phyloP scores from a whole-genome alignment of 2,113 vertebrate genomes.

The Gracilinanus agilis region DNA sequence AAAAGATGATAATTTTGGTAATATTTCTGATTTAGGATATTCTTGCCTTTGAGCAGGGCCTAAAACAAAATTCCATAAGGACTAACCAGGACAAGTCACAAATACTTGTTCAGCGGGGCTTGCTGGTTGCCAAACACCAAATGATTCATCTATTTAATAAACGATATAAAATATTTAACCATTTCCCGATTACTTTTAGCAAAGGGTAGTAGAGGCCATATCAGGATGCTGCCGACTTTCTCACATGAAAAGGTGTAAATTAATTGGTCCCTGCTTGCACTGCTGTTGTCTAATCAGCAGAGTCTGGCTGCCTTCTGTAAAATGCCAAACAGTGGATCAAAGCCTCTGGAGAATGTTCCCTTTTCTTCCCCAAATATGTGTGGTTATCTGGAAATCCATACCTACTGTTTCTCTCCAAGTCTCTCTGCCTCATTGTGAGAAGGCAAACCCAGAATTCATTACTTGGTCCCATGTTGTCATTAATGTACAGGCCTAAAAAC shows the following conservation, averaged over 20 bases:
- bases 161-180: conserved; percentile 28
- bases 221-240: conserved; percentile 10
- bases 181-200: conserved; percentile 42
- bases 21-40: conserved; percentile 14
- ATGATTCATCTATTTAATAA: conserved; percentile 12
- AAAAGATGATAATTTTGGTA: background rate
- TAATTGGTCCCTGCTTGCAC: conserved; percentile 69
- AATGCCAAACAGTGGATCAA: conserved; percentile 69
- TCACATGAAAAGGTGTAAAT: background rate
- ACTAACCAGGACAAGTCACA: conserved; percentile 15
- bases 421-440: conserved; percentile 45
- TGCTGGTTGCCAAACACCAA: conserved; percentile 28
- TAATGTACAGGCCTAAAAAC: background rate
- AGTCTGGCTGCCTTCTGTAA: conserved; percentile 70
- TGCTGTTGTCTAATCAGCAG: conserved; percentile 64
- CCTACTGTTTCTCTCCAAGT: conserved; percentile 30
- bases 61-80: background rate
- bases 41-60: background rate
- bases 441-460: conserved; percentile 36
- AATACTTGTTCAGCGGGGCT: conserved; percentile 10
- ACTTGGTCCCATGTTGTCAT: background rate
- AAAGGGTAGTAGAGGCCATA: background rate
- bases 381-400: conserved; percentile 59
- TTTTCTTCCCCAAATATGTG: conserved; percentile 50
- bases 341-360: conserved; percentile 53